Base-by-base conservation (phyloP, 1,140 invertebrate species). In the Subanguina moxae region DNA sequence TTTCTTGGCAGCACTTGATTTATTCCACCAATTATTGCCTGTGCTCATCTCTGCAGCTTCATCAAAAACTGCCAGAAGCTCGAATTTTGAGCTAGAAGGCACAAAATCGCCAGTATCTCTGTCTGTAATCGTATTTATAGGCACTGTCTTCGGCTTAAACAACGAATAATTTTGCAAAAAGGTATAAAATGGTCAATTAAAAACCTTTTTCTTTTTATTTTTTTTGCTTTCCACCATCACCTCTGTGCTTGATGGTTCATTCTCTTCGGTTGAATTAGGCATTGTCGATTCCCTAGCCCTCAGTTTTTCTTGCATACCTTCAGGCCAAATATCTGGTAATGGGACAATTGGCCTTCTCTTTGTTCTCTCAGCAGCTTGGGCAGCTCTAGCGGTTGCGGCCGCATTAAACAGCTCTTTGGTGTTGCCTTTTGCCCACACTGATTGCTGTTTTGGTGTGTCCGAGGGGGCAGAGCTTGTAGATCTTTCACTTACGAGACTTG, bases 161-260 rank as follows among this genome's bases (percentile, higher is more conserved):
- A 7, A 21, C n/a, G 17, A 61, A n/a, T n/a, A 61, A 52, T 52
- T 45, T 45, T 13, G 11, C 11, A 21, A 21, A 7, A 19, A 52
- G 23, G 3, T 19, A 7, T 52, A 52, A 52, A 52, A 61, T 7
- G 5, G 28, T 61, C 19, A 25, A 52, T 52, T 19, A 61, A 21
- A 64, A 8, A 68, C 65, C 64, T 73, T 73, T 67, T 68, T 72
- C 56, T 73, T 74, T 21, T 72, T 74, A 13, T 62, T 64, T 57
- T 74, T 72, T 30, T 73, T 72, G 11, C 72, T 23, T 72, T 73
- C 43, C 32, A 27, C 72, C 57, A 70, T 59, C 27, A 38, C 30
- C 32, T 61, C 30, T 21, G 58, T 28, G 28, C 21, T n/a, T 15
- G 42, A 19, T 3, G 45, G n/a, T 11, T 70, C 68, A 42, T 65